Evolutionary conservation across 2,113 vertebrate species (phyloP).

Genomic region (Trogon surrucura): DNA sequence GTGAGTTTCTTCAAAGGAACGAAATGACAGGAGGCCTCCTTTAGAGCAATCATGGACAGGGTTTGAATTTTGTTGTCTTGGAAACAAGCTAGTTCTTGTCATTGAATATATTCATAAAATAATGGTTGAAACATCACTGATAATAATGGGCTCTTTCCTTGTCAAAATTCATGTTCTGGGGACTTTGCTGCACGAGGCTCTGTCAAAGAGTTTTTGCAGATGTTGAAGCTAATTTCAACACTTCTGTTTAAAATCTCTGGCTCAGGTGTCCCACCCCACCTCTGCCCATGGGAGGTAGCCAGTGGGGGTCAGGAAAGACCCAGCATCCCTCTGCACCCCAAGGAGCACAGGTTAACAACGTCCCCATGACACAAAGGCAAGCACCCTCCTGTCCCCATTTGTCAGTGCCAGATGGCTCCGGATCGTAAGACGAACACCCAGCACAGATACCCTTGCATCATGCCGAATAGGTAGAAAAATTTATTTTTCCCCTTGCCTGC

Average conservation of each 20-base stretch:
- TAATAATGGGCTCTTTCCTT: slow-evolving; percentile 64
- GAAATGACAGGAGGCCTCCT: slow-evolving; percentile 76
- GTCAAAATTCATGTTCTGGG: slow-evolving; percentile 60
- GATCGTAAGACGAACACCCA: not conserved
- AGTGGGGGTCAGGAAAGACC: fast-evolving
- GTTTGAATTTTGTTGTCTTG: slow-evolving; percentile 82
- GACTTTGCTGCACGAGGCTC: slow-evolving; percentile 40
- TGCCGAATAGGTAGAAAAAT: not conserved
- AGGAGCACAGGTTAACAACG: fast-evolving
- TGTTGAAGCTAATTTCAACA: slow-evolving; percentile 28
- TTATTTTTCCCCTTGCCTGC: not conserved
- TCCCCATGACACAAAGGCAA: not conserved
- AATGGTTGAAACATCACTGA: slow-evolving; percentile 69
- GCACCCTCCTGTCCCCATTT: not conserved
- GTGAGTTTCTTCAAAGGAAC: slow-evolving; percentile 77
- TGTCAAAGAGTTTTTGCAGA: slow-evolving; percentile 44
- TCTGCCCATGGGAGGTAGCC: not conserved
- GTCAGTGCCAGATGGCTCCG: not conserved
- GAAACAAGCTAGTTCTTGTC: slow-evolving; percentile 79
- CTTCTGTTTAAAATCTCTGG: not conserved
- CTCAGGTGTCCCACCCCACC: not conserved
- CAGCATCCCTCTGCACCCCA: not conserved
- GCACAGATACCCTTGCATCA: not conserved
- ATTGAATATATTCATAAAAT: slow-evolving; percentile 72
- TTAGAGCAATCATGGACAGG: slow-evolving; percentile 61